phyloP scores from a whole-genome alignment of 2,888 invertebrate species.

The Lottia gigantea region DNA sequence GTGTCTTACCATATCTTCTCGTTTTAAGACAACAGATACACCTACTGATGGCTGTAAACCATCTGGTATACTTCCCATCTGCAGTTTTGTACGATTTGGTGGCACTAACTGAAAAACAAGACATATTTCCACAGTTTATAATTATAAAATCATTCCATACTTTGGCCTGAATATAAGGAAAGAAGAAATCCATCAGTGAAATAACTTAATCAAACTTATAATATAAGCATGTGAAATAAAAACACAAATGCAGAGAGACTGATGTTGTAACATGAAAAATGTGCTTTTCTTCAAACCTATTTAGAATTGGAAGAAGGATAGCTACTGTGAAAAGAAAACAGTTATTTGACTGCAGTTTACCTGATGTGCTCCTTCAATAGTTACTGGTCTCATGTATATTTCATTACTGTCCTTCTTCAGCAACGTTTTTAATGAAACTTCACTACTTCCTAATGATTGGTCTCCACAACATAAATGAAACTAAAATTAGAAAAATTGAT shows the following conservation, averaged over 20 bases:
- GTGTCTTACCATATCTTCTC: constrained; percentile 55
- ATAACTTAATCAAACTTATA: too few relatives aligned
- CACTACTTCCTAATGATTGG: constrained; percentile 65
- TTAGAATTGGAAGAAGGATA: too few relatives aligned
- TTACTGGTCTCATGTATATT: constrained; percentile 66
- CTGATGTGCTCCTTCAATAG: constrained; percentile 64
- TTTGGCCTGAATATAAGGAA: too few relatives aligned
- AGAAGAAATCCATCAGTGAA: background rate
- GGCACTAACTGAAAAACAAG: constrained; percentile 51
- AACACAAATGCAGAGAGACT: too few relatives aligned
- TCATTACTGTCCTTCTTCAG: constrained; percentile 64
- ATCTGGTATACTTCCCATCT: constrained; percentile 46
- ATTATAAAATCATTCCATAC: too few relatives aligned
- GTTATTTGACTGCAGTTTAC: constrained; percentile 35
- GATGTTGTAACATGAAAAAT: too few relatives aligned
- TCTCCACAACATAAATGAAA: constrained; percentile 68
- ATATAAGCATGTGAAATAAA: too few relatives aligned
- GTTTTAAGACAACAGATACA: constrained; percentile 60
- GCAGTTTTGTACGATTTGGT: constrained; percentile 57
- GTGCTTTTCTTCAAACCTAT: too few relatives aligned
- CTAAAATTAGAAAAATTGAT: constrained; percentile 45
- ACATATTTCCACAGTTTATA: too few relatives aligned
- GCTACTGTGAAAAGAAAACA: too few relatives aligned
- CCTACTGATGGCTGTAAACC: constrained; percentile 59
- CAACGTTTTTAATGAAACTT: constrained; percentile 58